These are phyloP conservation scores for Clarias fuscus DNA, from an alignment of 2,797 vertebrate species.

Conservation along the genomic window DNA sequence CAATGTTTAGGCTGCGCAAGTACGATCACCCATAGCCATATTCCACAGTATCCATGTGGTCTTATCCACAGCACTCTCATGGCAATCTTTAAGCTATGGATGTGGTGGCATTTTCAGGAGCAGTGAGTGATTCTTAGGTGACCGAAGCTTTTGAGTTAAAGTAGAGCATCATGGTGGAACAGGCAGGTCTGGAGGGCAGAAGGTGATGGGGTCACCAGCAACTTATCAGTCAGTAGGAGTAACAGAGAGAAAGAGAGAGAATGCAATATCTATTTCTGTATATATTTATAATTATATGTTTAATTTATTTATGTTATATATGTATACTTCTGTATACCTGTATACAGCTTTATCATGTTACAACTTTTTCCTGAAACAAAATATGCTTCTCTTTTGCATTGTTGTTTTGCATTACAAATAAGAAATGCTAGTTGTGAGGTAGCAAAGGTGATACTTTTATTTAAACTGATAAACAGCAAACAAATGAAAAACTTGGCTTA, in stretches of 20 bases:
- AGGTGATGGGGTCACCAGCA: not conserved
- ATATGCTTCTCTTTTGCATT: not conserved
- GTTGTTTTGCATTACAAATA: not conserved
- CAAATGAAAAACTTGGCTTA: too few species aligned
- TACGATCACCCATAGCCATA: too few species aligned
- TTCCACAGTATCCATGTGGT: too few species aligned
- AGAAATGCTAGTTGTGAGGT: not conserved
- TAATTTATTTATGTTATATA: too few species aligned
- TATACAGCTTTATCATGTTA: not conserved
- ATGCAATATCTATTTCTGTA: too few species aligned
- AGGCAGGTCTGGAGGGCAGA: not conserved
- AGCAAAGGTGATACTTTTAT: not conserved
- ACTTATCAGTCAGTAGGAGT: not conserved
- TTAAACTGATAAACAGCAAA: not conserved
- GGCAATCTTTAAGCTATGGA: not conserved
- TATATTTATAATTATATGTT: too few species aligned
- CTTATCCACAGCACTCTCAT: too few species aligned
- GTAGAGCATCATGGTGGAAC: not conserved
- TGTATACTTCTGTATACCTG: too few species aligned
- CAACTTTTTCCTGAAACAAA: not conserved
- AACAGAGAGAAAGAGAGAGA: too few species aligned
- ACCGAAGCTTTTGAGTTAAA: not conserved
- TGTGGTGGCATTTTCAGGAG: not conserved
- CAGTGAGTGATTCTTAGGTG: not conserved
- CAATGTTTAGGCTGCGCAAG: not conserved